Conservation (phyloP, 2,113 vertebrate genomes). For the Pteronura brasiliensis region DNA sequence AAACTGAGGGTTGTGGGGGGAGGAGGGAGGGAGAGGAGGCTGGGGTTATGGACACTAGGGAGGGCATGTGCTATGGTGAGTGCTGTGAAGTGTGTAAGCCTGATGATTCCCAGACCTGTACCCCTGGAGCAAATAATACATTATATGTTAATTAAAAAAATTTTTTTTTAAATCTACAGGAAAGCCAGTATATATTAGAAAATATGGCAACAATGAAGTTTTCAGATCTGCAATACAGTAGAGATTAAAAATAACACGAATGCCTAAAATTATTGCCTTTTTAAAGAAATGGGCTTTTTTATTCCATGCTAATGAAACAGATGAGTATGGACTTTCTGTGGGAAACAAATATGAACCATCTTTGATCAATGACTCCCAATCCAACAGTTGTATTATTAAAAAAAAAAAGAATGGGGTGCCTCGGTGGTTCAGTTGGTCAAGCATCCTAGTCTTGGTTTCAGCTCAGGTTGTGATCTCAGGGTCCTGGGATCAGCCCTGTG, state of each 20-base stretch:
- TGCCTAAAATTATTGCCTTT: no score
- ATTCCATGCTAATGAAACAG: background rate
- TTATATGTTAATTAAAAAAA: no score
- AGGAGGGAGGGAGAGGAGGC: fast-evolving
- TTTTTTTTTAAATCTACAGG: background rate
- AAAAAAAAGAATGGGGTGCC: background rate
- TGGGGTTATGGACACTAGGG: no score
- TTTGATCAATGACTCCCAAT: background rate
- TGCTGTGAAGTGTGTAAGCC: no score
- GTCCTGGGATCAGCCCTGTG: background rate
- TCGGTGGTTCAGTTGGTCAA: background rate
- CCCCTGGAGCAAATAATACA: no score
- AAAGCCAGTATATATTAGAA: background rate
- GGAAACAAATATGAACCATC: background rate
- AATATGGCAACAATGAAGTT: background rate
- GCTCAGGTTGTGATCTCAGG: background rate
- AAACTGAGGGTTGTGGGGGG: no score
- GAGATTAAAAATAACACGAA: background rate
- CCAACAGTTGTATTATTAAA: background rate
- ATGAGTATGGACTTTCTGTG: background rate
- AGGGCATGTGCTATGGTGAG: no score
- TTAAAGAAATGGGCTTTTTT: background rate
- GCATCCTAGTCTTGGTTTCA: background rate
- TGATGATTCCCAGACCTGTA: no score
- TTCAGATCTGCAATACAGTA: no score